These are phyloP conservation scores for Watsonalla binaria DNA, from an alignment of 2,888 invertebrate species.

Conservation along the genomic window DNA sequence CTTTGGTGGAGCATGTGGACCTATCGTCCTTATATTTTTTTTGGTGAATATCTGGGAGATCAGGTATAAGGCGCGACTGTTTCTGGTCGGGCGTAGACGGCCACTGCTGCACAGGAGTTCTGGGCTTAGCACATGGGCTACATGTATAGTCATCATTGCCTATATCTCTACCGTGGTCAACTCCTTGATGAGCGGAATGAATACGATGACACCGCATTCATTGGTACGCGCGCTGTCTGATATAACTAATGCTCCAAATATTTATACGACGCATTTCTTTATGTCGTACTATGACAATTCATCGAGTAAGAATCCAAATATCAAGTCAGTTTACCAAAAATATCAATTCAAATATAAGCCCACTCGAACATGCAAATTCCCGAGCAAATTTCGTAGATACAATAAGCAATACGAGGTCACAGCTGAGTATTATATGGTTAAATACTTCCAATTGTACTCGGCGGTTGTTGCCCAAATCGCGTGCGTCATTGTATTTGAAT, in stretches of 20 bases:
- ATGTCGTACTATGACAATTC: neutral
- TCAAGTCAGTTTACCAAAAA: neutral
- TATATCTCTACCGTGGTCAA: neutral
- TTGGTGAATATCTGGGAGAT: neutral
- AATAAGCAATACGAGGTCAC: neutral
- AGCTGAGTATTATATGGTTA: neutral
- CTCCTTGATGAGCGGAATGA: neutral
- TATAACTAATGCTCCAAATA: neutral
- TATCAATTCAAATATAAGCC: neutral
- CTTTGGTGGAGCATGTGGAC: neutral
- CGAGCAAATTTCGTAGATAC: neutral
- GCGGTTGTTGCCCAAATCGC: neutral
- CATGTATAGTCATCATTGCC: neutral
- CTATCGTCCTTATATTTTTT: neutral
- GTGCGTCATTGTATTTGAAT: neutral
- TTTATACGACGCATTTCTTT: neutral
- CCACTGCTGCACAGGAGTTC: neutral
- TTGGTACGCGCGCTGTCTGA: neutral
- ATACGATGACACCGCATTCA: neutral
- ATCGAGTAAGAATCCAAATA: neutral
- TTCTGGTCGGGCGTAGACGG: neutral
- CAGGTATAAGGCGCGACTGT: neutral
- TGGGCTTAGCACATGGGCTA: neutral
- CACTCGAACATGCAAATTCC: neutral
- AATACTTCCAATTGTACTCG: neutral